Base-by-base conservation (phyloP, 2,113 vertebrate species). In the Danionella cerebrum region DNA sequence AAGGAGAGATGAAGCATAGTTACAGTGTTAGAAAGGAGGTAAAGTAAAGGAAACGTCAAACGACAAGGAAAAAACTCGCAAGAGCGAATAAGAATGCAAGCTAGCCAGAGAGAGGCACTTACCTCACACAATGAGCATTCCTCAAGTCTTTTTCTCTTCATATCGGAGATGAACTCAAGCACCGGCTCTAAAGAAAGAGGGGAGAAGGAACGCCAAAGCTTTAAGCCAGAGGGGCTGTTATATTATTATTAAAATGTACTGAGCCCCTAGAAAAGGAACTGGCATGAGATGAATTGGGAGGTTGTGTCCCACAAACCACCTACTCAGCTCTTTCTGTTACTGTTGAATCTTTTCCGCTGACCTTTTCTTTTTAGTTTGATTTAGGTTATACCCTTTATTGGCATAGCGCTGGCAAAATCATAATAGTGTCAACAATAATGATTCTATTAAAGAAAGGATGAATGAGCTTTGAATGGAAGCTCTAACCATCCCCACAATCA, bases 81-180 rank as follows among this genome's bases (percentile, higher is more conserved):
- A 44, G 38, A 57, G 16, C 18, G 42, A 44, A 29, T 16, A 63
- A 5, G 27, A 21, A 33, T 31, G 62, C 4, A 39, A 19, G 35
- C 2, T 27, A 55, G 57, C n/a, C n/a, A 39, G 67, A 67, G 36
- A 63, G 60, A 33, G 65, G 50, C 63, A 67, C 57, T 71, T 69
- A 50, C 44, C 39, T 67, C 27, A 66, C 21, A 38, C 47, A 36
- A 67, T 62, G 47, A 48, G 35, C 33, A 71, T 57, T 71, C 57
- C 38, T 36, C 14, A 51, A 57, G 42, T 68, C 3, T 82, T 57
- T 84, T 70, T 76, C 50, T 67, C 39, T 63, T 29, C 64, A 72
- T 67, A 72, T 72, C 55, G 67, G 74, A 83, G 78, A 67, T 68
- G 70, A 75, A 73, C 78, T 79, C 70, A 68, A 79, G 60, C 58